Conservation (phyloP, 2,888 invertebrate genomes). For the Melipona bicolor region DNA sequence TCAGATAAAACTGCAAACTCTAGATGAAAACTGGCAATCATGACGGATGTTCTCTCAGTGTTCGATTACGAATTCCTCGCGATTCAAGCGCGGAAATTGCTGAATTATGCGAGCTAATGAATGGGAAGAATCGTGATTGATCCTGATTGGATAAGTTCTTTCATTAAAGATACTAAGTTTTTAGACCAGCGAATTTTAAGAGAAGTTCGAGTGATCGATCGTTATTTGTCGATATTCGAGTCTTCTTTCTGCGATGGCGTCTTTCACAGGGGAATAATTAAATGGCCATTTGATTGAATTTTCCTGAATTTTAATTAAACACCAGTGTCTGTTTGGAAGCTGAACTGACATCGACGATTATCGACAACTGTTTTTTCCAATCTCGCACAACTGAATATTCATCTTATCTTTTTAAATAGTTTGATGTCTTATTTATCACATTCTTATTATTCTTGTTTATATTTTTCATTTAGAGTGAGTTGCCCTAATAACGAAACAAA, state of each 20-base stretch:
- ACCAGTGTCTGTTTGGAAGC: neutral
- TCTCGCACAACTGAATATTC: too few species aligned
- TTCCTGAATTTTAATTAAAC: constrained; percentile 1
- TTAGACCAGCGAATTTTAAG: neutral
- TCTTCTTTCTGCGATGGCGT: neutral
- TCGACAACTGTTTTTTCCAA: neutral
- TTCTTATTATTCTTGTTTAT: too few species aligned
- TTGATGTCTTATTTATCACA: too few species aligned
- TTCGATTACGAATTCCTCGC: constrained; percentile 44
- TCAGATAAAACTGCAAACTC: neutral
- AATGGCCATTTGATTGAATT: neutral
- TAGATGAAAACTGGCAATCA: neutral
- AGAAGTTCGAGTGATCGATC: constrained; percentile 44
- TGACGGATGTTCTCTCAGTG: neutral
- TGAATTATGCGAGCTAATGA: neutral
- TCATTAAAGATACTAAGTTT: constrained; percentile 2
- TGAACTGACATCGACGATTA: neutral
- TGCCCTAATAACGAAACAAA: too few species aligned
- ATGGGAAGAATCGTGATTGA: neutral
- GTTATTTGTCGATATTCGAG: constrained; percentile 38
- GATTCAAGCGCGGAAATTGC: neutral
- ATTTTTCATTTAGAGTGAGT: too few species aligned
- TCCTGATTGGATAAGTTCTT: constrained; percentile 22
- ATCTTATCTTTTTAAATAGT: too few species aligned
- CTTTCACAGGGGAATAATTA: constrained; percentile 18